These are phyloP conservation scores for Octonoba sinensis DNA, from an alignment of 2,888 invertebrate genomes.

Conservation along the genomic window DNA sequence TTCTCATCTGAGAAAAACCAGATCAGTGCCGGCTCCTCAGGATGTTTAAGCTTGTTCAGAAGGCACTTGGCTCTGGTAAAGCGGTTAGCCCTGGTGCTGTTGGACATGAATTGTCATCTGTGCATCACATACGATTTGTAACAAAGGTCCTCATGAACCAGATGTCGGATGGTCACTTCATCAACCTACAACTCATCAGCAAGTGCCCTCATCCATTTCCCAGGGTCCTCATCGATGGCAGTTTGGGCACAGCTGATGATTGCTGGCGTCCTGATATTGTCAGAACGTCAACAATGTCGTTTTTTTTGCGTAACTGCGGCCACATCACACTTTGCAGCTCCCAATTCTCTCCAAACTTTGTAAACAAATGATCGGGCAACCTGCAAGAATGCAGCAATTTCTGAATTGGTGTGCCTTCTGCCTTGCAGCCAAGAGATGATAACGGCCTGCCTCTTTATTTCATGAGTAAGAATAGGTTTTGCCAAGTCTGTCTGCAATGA, in stretches of 20 bases:
- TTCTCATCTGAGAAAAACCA: too few species aligned
- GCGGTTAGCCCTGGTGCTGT: neutral
- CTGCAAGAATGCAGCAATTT: conserved; percentile 6
- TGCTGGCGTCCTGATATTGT: neutral
- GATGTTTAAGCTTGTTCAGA: too few species aligned
- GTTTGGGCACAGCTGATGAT: neutral
- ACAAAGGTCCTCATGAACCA: neutral
- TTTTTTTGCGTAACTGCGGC: neutral
- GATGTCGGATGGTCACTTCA: neutral
- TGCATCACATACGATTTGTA: conserved; percentile 4
- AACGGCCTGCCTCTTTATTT: neutral
- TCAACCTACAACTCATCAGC: neutral
- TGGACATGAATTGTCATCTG: neutral
- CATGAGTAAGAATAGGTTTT: too few species aligned
- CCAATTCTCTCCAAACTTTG: neutral
- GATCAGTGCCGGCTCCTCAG: too few species aligned
- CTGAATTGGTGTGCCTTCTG: neutral
- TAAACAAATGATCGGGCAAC: conserved; percentile 8
- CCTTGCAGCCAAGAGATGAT: neutral
- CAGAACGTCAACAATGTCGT: too few species aligned
- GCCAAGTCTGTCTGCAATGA: too few species aligned
- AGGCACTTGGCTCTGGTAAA: conserved; percentile 1
- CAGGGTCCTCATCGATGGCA: neutral
- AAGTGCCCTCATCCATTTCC: neutral
- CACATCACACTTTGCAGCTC: neutral